Evolutionary conservation across 2,888 invertebrate genomes (phyloP), one percentile per base, ranked within the genome.

Genomic region (Melinaea marsaeus): DNA sequence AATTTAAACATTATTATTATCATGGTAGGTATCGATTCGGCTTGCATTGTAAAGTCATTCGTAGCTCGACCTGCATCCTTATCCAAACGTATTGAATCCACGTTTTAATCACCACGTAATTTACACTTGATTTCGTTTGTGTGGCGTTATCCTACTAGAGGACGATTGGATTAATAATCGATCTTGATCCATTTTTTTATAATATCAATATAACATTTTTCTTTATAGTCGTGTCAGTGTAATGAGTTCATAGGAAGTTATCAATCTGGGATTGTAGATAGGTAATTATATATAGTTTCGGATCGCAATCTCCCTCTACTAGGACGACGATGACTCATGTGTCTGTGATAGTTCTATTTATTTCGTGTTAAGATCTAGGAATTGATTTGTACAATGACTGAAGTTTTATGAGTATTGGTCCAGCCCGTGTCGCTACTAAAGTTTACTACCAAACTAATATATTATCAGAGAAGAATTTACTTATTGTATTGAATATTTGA

Each of bases 331-430:
- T 73, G 83, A 85, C 86, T 88, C 86, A 83, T 86, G 81, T 84
- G 84, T 88, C 90, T 90, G 89, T 90, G 90, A 90, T 90, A 90
- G 85, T 80, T 80, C 67, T 85, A 86, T 86, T 89, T 88, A 87
- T 87, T 85, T 74, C 79, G 70, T 68, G 60, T 69, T 74, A 75
- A 74, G 71, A 75, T 74, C 79, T 78, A 79, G 72, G 72, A 76
- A 72, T 74, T 75, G 65, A 71, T 71, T 72, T 66, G 61, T 58
- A 60, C 72, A 84, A 85, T 85, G 86, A 79, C 85, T 87, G 84
- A 85, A 83, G 75, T 84, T 85, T 84, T 81, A 60, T 59, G 34
- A 32, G 32, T 5, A 2, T 22, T 2, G 9, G 32, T 32, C 51
- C 51, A 11, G 51, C 32, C 32, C 32, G 11, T 9, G 51, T 51